Conservation (phyloP, 2,888 invertebrate genomes). For the Thumatha senex region DNA sequence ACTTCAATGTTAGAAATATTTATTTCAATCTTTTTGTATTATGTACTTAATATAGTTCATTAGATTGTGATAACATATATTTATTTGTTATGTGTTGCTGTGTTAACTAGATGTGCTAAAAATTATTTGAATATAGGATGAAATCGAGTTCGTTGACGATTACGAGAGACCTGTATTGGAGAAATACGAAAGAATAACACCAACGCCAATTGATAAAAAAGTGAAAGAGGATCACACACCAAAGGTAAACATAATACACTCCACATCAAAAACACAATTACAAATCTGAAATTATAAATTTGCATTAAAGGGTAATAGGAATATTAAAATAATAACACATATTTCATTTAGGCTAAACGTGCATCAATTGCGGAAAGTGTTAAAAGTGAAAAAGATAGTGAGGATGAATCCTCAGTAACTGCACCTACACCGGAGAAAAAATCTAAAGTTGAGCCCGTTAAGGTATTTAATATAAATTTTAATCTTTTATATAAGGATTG, state of each 20-base stretch:
- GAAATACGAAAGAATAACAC: conserved; percentile 86
- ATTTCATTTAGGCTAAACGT: conserved; percentile 65
- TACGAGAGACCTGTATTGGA: conserved; percentile 90
- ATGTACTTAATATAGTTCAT: conserved; percentile 18
- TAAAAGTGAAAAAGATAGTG: conserved; percentile 72
- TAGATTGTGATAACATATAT: conserved; percentile 37
- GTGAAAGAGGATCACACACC: conserved; percentile 72
- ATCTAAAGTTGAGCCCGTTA: conserved; percentile 56
- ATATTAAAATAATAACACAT: conserved; percentile 21
- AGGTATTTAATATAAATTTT: conserved; percentile 45
- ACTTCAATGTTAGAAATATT: background rate
- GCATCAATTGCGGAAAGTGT: conserved; percentile 72
- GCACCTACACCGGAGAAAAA: conserved; percentile 67
- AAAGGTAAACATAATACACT: conserved; percentile 70
- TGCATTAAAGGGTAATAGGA: background rate
- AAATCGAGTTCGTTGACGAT: conserved; percentile 85
- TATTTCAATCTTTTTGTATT: conserved; percentile 11
- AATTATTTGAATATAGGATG: conserved; percentile 70
- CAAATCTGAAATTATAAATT: background rate
- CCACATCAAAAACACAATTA: conserved; percentile 29
- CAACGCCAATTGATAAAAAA: conserved; percentile 80
- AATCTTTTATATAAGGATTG: background rate
- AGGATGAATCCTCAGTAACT: conserved; percentile 68
- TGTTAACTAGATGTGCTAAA: conserved; percentile 69
- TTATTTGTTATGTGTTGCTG: conserved; percentile 48